phyloP scores from a whole-genome alignment of 2,113 vertebrate species.

The Peucedramus taeniatus region DNA sequence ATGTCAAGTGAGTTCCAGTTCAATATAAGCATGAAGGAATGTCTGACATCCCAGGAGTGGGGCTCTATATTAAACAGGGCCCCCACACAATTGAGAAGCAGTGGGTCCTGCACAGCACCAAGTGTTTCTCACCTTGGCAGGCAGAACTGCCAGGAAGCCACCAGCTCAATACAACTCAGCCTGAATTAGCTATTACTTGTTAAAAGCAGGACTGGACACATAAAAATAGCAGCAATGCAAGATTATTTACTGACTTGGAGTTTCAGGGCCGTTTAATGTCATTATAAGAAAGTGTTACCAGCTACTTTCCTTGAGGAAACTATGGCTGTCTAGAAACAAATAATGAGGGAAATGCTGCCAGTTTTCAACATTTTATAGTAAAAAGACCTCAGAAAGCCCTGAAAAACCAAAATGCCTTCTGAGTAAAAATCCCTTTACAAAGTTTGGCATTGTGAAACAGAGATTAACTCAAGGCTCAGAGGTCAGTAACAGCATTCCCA shows the following conservation, averaged over 20 bases:
- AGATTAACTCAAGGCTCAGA: neutral
- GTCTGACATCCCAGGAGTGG: neutral
- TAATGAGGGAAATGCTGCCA: neutral
- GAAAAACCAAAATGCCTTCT: neutral
- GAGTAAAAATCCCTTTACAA: neutral
- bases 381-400: neutral
- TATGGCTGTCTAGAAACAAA: neutral
- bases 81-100: neutral
- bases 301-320: neutral
- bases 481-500: neutral
- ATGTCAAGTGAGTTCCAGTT: neutral
- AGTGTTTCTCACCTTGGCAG: neutral
- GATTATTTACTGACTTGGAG: neutral
- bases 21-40: neutral
- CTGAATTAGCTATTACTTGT: neutral
- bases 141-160: neutral
- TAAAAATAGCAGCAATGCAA: neutral
- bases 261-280: neutral
- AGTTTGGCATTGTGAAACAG: neutral
- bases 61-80: neutral
- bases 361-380: neutral
- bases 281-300: neutral
- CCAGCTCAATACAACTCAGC: neutral
- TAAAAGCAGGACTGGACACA: neutral
- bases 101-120: neutral